phyloP scores from a whole-genome alignment of 2,797 vertebrate species.

The Channallabes apus region DNA sequence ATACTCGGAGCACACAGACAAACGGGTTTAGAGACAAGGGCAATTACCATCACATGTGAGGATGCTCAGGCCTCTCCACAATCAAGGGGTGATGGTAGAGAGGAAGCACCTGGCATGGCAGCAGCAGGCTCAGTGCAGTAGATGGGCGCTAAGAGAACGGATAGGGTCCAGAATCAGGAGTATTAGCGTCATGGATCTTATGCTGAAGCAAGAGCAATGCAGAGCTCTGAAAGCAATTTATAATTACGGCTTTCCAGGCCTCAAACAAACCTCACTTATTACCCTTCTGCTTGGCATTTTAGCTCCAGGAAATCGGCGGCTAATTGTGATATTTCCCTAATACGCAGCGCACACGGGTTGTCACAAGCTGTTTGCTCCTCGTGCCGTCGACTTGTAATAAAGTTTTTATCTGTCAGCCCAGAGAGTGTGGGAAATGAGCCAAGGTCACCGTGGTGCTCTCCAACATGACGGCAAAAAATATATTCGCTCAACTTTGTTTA shows the following conservation, averaged over 20 bases:
- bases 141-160: conserved; percentile 51
- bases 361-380: conserved; percentile 64
- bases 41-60: conserved; percentile 46
- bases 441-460: conserved; percentile 66
- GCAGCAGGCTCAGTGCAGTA: conserved; percentile 55
- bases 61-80: conserved; percentile 43
- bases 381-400: conserved; percentile 68
- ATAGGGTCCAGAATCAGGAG: conserved; percentile 65
- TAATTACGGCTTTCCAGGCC: conserved; percentile 68
- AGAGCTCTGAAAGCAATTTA: conserved; percentile 70
- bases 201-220: conserved; percentile 63
- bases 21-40: conserved; percentile 26
- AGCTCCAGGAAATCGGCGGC: conserved; percentile 58
- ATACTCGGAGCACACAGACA: conserved; percentile 10
- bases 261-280: conserved; percentile 73
- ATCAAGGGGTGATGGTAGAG: conserved; percentile 57
- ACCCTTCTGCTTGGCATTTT: conserved; percentile 59
- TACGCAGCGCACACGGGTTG: conserved; percentile 56
- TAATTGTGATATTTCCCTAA: conserved; percentile 74
- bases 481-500: conserved; percentile 67
- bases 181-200: conserved; percentile 76
- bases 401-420: conserved; percentile 70
- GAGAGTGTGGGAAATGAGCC: conserved; percentile 60
- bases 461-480: conserved; percentile 50
- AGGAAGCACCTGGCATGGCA: conserved; percentile 65